Conservation (phyloP, 92 coral and sea anemone genomes). For the Bergia puertoricense region DNA sequence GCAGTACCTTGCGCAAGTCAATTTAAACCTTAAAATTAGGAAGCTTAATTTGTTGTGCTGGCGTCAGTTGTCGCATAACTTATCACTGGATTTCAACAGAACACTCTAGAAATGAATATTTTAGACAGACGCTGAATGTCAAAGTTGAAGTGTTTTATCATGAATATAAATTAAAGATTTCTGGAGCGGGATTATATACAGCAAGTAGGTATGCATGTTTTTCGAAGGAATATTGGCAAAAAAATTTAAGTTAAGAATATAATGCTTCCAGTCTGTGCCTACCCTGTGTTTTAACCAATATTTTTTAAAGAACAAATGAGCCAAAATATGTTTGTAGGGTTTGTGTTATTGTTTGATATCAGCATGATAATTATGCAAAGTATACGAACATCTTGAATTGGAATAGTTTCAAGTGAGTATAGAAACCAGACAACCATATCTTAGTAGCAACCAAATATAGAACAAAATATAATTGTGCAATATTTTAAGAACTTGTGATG, state of each 20-base stretch:
- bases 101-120: too few relatives aligned
- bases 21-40: not conserved
- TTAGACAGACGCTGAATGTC: not conserved
- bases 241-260: not conserved
- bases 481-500: not conserved
- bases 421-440: not conserved
- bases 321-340: not conserved
- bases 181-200: not conserved
- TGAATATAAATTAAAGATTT: not conserved
- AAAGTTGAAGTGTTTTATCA: not conserved
- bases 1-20: not conserved
- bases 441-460: not conserved
- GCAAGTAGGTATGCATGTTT: not conserved
- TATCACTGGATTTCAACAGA: not conserved
- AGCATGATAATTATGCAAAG: not conserved
- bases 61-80: not conserved
- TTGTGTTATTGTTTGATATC: not conserved
- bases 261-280: not conserved
- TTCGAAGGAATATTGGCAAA: not conserved
- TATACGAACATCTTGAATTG: not conserved
- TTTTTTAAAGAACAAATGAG: not conserved
- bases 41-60: not conserved
- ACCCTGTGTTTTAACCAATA: not conserved
- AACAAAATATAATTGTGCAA: not conserved
- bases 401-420: not conserved